Conservation (phyloP, 2,888 invertebrate species). For the Drosophila rubida region DNA sequence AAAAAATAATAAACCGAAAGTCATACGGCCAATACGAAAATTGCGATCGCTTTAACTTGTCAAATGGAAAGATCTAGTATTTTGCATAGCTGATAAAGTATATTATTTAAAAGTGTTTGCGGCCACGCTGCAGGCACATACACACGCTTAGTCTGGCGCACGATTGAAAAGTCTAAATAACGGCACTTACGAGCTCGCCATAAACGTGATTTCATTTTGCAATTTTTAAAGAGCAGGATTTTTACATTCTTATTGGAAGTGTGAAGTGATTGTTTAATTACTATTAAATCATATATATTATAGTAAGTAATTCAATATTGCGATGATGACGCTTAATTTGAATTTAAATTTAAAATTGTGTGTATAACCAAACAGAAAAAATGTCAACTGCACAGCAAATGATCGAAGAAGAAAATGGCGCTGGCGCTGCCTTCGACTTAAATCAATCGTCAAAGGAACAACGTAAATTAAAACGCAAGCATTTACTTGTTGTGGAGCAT, state of each 20-base stretch:
- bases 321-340: not conserved
- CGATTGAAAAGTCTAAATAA: slow-evolving; percentile 60
- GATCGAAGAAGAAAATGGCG: slow-evolving; percentile 78
- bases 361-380: slow-evolving; percentile 31
- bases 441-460: slow-evolving; percentile 45
- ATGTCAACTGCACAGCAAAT: slow-evolving; percentile 62
- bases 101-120: not conserved
- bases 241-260: slow-evolving; percentile 14
- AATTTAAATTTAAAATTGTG: not conserved
- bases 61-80: not conserved
- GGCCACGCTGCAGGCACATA: not conserved
- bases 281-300: slow-evolving; percentile 5
- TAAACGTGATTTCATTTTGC: slow-evolving; percentile 68
- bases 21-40: too few relatives aligned
- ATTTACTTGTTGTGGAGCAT: slow-evolving; percentile 36
- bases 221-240: slow-evolving; percentile 31
- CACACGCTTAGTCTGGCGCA: slow-evolving; percentile 24
- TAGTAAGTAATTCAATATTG: slow-evolving; percentile 33
- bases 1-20: too few relatives aligned
- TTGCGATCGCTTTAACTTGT: not conserved
- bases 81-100: not conserved
- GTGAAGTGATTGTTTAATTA: slow-evolving; percentile 32
- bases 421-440: slow-evolving; percentile 68
- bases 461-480: slow-evolving; percentile 41
- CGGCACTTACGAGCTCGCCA: slow-evolving; percentile 54